Evolutionary conservation across 1,140 invertebrate species (phyloP).

Genomic region (Trichomalopsis sarcophagae): DNA sequence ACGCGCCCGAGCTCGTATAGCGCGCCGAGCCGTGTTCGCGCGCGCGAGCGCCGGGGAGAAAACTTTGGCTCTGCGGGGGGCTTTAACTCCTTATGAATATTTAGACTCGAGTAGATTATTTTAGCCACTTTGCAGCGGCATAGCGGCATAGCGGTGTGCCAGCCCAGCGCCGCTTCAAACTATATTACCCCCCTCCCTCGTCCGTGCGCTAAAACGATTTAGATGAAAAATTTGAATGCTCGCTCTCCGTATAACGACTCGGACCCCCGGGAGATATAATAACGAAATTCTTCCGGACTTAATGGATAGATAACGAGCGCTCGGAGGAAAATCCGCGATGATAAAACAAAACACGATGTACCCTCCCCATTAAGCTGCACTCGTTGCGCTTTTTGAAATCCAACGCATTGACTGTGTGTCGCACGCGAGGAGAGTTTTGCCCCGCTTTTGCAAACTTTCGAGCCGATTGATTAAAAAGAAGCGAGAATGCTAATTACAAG

Average conservation of each 20-base stretch:
- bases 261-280: constrained; percentile 5
- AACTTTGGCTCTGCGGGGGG: constrained; percentile 33
- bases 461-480: not conserved
- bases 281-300: constrained; percentile 28
- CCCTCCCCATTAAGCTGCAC: not conserved
- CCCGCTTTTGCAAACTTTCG: not conserved
- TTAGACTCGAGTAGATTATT: constrained; percentile 49
- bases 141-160: not conserved
- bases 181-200: constrained; percentile 18
- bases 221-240: constrained; percentile 46
- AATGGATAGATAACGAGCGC: constrained; percentile 8
- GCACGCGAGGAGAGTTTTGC: too few species aligned
- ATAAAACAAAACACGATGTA: not conserved
- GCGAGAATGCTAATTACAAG: not conserved
- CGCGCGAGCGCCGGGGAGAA: constrained; percentile 2
- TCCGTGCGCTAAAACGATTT: constrained; percentile 42
- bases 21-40: not conserved
- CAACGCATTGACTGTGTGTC: too few species aligned
- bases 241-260: not conserved
- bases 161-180: constrained; percentile 19
- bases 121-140: constrained; percentile 42
- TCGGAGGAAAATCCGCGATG: not conserved
- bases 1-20: not conserved
- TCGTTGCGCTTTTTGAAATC: not conserved
- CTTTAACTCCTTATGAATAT: constrained; percentile 53